phyloP scores from a whole-genome alignment of 2,888 invertebrate genomes.

The Itoplectis maculator region DNA sequence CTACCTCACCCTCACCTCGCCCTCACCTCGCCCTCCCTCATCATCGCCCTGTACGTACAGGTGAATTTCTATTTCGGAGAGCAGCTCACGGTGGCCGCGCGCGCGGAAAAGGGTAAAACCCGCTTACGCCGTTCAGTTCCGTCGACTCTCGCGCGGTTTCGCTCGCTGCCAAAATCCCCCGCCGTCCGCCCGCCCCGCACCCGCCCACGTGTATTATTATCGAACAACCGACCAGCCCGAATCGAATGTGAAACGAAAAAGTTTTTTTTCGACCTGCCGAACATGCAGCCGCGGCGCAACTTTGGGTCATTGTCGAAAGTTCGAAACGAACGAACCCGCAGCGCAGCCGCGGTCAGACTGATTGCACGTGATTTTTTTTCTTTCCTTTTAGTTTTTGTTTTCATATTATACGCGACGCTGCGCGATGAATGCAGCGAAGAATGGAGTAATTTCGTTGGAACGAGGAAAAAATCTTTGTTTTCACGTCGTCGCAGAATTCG shows the following conservation, averaged over 20 bases:
- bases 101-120: conserved; percentile 35
- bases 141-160: conserved; percentile 23
- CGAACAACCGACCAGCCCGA: conserved; percentile 55
- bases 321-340: conserved; percentile 22
- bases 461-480: neutral
- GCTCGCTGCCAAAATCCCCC: conserved; percentile 63
- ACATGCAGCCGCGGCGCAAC: conserved; percentile 17
- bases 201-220: conserved; percentile 63
- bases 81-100: conserved; percentile 21
- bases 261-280: conserved; percentile 19
- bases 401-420: neutral
- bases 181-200: too few species aligned
- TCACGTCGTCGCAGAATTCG: conserved; percentile 1
- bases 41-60: conserved; percentile 53
- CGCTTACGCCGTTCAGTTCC: conserved; percentile 28
- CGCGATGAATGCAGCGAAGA: neutral
- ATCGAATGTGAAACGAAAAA: conserved; percentile 58
- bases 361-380: too few species aligned
- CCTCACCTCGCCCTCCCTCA: conserved; percentile 41
- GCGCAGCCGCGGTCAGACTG: neutral
- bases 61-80: conserved; percentile 59
- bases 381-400: neutral
- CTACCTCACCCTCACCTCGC: neutral
- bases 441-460: neutral
- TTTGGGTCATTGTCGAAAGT: conserved; percentile 43